Base-by-base conservation (phyloP, 2,888 invertebrate species). In the Ophonus ardosiacus region DNA sequence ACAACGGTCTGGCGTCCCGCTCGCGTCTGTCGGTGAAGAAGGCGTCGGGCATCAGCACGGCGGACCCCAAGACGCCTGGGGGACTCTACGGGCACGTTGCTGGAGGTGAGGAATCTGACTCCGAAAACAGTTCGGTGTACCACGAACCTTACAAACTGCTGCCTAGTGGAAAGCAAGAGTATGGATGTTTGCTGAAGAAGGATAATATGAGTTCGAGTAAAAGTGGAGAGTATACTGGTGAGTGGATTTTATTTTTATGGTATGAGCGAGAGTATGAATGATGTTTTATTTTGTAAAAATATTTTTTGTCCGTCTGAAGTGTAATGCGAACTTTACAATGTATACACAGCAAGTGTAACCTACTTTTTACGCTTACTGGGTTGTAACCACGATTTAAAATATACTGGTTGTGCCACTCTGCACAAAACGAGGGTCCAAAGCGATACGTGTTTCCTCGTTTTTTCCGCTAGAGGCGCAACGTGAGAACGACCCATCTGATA, bases 101-200 rank as follows among this genome's bases (percentile, higher is more conserved):
- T 0, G 91, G 90, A 13, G 90, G 90, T 10, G 92, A 93, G 85
- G 93, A 93, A 88, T 92, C 92, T 10, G 93, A 93, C 89, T 92
- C 93, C 86, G 93, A 93, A 88, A 93, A 92, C 86, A 93, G 93
- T 1, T 92, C 92, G 0, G 92, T 93, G 40, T 93, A 93, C 88
- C 93, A 93, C 87, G 93, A 93, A 87, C 93, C 93, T 0, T 93
- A 93, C 89, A 93, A 93, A 89, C 92, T 93, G 88, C 88, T 93
- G 81, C 92, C 92, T 0, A 91, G 90, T 85, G 88, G 90, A n/a
- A 92, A 92, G 85, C 91, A 92, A 87, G 93, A 93, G 86, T 92
- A 92, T 87, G 92, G 93, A 18, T 92, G 92, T 86, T 88, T 92
- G 87, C 88, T 93, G 86, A 92, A 92, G 88, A 93, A 93, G 87